phyloP scores from a whole-genome alignment of 2,888 invertebrate genomes.

The Ectemnius cavifrons region DNA sequence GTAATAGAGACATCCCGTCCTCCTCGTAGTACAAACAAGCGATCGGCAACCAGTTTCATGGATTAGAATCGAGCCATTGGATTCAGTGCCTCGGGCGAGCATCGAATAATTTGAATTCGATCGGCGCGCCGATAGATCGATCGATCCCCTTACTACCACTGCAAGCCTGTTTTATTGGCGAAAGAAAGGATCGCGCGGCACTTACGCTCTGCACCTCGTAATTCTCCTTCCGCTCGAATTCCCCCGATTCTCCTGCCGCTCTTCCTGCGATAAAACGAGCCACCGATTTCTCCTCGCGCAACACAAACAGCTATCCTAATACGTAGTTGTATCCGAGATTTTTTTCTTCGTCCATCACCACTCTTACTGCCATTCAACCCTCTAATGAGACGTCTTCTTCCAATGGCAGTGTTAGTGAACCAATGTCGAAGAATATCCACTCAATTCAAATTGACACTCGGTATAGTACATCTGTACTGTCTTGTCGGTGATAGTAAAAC shows the following conservation, averaged over 20 bases:
- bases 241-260: slow-evolving; percentile 55
- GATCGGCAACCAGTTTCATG: slow-evolving; percentile 7
- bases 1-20: slow-evolving; percentile 34
- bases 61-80: slow-evolving; percentile 37
- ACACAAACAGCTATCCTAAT: slow-evolving; percentile 37
- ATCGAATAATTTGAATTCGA: slow-evolving; percentile 46
- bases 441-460: no score
- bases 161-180: slow-evolving; percentile 11
- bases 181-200: slow-evolving; percentile 28
- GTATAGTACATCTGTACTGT: no score
- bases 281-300: slow-evolving; percentile 1
- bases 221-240: slow-evolving; percentile 62
- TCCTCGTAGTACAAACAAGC: not conserved
- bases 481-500: no score
- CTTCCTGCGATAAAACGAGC: slow-evolving; percentile 42
- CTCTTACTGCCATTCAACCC: slow-evolving; percentile 23
- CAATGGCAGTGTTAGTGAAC: slow-evolving; percentile 12
- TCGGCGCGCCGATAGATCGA: slow-evolving; percentile 34
- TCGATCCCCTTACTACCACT: slow-evolving; percentile 9
- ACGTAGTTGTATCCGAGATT: slow-evolving; percentile 31
- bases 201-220: slow-evolving; percentile 43
- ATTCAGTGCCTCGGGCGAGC: slow-evolving; percentile 33
- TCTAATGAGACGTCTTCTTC: not conserved
- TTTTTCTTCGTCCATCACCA: slow-evolving; percentile 32
- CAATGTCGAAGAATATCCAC: not conserved